Evolutionary conservation across 2,797 vertebrate genomes (phyloP).

Genomic region (Liasis olivaceus): DNA sequence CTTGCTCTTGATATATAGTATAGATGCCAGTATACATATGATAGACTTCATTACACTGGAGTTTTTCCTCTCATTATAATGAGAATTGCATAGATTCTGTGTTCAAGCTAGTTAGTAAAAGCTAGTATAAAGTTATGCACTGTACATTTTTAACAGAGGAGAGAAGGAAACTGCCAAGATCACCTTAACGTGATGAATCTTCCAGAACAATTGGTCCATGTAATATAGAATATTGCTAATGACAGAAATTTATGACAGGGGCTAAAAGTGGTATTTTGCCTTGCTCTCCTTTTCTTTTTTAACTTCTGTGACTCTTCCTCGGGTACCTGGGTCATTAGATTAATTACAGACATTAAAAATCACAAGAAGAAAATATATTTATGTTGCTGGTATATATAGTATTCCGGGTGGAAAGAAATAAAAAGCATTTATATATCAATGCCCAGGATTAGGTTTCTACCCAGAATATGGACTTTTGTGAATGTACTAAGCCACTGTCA

Average conservation of each 20-base stretch:
- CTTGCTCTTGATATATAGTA: not conserved
- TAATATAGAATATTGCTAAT: not conserved
- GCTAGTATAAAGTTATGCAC: not conserved
- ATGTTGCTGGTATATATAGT: constrained; percentile 35
- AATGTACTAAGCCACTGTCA: constrained; percentile 24
- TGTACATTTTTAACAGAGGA: not conserved
- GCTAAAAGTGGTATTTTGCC: not conserved
- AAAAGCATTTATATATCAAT: not conserved
- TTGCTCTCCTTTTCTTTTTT: not conserved
- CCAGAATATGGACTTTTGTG: not conserved
- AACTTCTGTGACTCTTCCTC: not conserved
- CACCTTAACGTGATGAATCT: not conserved
- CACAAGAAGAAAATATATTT: constrained; percentile 26
- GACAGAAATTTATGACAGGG: not conserved
- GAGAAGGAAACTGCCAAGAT: not conserved
- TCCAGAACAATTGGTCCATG: not conserved
- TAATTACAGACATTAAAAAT: constrained; percentile 37
- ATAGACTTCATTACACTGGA: not conserved
- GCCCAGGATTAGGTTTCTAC: not conserved
- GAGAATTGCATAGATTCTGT: not conserved
- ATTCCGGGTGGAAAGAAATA: not conserved
- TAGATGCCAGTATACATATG: not conserved
- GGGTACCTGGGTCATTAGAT: not conserved
- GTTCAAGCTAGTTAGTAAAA: not conserved
- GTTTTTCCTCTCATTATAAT: not conserved